Percentiles rank a stretch among this genome's conserved stretches.
These are phyloP conservation scores for Sturnira hondurensis DNA, from an alignment of 2,113 vertebrate genomes.

Conservation along the genomic window DNA sequence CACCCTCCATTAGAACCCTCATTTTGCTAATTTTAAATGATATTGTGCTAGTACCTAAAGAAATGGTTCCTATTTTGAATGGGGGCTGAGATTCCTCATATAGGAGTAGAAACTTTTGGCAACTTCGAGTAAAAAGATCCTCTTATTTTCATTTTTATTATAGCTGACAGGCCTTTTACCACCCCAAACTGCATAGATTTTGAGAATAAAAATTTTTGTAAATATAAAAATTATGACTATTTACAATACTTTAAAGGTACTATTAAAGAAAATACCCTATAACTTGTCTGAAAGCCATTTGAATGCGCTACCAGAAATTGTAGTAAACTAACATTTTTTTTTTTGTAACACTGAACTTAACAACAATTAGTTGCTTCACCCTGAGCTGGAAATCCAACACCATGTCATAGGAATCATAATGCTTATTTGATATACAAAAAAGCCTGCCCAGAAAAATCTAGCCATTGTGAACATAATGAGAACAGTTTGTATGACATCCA, in stretches of 20 bases:
- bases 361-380: neutral
- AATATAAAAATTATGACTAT: neutral
- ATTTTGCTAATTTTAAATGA: neutral
- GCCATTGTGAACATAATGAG: no score
- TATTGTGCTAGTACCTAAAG: neutral
- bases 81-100: neutral
- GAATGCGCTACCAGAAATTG: neutral
- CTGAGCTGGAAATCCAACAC: neutral
- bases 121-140: neutral
- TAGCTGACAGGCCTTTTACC: neutral
- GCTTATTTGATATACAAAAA: neutral
- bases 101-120: neutral
- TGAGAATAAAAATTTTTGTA: neutral
- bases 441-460: no score
- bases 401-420: neutral
- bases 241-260: neutral
- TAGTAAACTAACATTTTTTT: neutral
- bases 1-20: neutral
- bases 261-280: neutral
- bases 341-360: neutral
- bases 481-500: no score
- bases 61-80: neutral
- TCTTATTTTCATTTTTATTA: conserved; percentile 15
- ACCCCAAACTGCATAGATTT: neutral
- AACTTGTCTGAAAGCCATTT: neutral